Conservation (phyloP, 2,113 vertebrate species). For the Rhea pennata region DNA sequence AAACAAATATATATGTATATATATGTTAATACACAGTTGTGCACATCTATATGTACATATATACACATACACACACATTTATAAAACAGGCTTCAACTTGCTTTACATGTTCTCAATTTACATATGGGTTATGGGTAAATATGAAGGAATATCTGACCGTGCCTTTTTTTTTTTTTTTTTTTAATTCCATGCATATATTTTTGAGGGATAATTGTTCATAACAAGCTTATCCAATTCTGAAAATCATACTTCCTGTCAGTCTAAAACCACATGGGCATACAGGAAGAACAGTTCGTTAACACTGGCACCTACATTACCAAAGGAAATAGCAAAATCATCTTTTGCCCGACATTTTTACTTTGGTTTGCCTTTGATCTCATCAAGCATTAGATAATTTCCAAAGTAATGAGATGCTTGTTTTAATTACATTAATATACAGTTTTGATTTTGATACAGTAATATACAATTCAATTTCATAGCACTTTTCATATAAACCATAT, state of each 20-base stretch:
- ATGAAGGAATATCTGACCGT: neutral
- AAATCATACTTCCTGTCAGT: neutral
- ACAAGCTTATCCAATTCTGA: neutral
- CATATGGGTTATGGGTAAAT: neutral
- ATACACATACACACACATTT: neutral
- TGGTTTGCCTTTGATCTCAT: conserved; percentile 11
- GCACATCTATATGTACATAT: neutral
- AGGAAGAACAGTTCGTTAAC: neutral
- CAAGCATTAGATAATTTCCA: neutral
- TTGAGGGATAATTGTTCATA: neutral
- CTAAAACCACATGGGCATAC: neutral
- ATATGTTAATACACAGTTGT: neutral
- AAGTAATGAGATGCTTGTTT: neutral
- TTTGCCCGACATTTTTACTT: conserved; percentile 30
- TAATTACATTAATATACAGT: neutral
- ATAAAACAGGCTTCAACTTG: neutral
- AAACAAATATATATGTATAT: neutral
- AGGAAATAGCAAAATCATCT: neutral
- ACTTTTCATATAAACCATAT: neutral
- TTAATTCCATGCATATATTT: neutral
- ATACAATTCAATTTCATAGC: neutral
- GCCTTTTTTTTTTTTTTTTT: neutral
- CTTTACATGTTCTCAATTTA: neutral
- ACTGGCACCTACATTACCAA: neutral
- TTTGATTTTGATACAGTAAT: neutral